A percentile compares a stretch with the other conserved stretches of the same genome.
Evolutionary conservation across 2,113 vertebrate species (phyloP).

Genomic region (Chionomys nivalis): DNA sequence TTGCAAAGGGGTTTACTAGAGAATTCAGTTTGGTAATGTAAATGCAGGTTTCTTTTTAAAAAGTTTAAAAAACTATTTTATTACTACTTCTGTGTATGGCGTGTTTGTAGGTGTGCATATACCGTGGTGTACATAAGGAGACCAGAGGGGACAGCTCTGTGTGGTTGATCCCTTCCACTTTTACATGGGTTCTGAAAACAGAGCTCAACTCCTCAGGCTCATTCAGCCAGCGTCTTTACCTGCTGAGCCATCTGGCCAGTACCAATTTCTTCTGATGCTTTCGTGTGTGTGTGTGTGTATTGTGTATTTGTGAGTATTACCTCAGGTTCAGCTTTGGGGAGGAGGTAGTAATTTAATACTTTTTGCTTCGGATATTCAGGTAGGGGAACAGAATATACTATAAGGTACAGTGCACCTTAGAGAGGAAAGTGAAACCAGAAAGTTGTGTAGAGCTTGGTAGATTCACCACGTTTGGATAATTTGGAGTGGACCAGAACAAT

Average conservation of each 20-base stretch:
- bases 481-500: conserved; percentile 7
- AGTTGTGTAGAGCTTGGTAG: neutral
- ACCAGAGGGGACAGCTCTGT: neutral
- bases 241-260: neutral
- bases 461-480: neutral
- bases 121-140: neutral
- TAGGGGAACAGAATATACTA: neutral
- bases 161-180: neutral
- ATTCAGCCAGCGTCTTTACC: neutral
- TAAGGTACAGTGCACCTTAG: neutral
- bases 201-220: neutral
- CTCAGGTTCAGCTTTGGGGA: neutral
- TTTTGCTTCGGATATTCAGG: conserved; percentile 30
- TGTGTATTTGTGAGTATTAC: neutral
- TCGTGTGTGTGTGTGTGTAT: neutral
- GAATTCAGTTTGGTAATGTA: conserved; percentile 8
- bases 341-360: neutral
- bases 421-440: conserved; percentile 7
- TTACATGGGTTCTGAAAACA: neutral
- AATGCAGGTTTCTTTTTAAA: conserved; percentile 11
- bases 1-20: conserved; percentile 25
- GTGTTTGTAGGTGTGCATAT: neutral
- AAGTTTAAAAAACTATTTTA: neutral
- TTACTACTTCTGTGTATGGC: neutral
- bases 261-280: neutral